phyloP scores from a whole-genome alignment of 2,888 invertebrate genomes.

The Leptarthrus brevirostris region DNA sequence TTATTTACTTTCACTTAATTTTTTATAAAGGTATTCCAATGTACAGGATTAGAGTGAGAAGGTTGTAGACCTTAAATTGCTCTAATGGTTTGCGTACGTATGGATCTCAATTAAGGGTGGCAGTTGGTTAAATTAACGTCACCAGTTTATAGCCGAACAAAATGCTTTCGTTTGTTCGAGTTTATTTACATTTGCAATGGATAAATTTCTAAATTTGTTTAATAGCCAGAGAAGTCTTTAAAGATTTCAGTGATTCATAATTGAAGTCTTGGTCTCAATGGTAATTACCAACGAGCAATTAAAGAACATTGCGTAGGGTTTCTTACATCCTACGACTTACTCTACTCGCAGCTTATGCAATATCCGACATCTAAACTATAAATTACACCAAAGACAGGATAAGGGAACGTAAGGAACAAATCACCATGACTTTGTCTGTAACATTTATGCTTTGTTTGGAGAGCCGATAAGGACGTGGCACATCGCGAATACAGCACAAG shows the following conservation, averaged over 20 bases:
- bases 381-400: slow-evolving; percentile 20
- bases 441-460: neutral
- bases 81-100: slow-evolving; percentile 23
- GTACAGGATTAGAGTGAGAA: slow-evolving; percentile 5
- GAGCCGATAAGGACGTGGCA: neutral
- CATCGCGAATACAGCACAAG: neutral
- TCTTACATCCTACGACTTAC: no score
- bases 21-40: neutral
- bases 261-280: no score
- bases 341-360: neutral
- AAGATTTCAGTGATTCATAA: no score
- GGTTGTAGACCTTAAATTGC: slow-evolving; percentile 37
- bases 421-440: slow-evolving; percentile 13
- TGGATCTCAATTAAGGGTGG: slow-evolving; percentile 40
- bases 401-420: slow-evolving; percentile 10
- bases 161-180: no score
- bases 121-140: neutral
- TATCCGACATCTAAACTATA: slow-evolving; percentile 15
- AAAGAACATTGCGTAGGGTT: no score
- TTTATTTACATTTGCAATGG: no score
- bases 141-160: no score
- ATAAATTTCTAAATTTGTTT: no score
- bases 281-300: no score
- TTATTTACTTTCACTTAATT: slow-evolving; percentile 44
- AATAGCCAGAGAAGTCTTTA: no score